Percentiles rank a stretch among this genome's conserved stretches.
phyloP scores from a whole-genome alignment of 2,797 vertebrate genomes.

The Pseudomugil tenellus region DNA sequence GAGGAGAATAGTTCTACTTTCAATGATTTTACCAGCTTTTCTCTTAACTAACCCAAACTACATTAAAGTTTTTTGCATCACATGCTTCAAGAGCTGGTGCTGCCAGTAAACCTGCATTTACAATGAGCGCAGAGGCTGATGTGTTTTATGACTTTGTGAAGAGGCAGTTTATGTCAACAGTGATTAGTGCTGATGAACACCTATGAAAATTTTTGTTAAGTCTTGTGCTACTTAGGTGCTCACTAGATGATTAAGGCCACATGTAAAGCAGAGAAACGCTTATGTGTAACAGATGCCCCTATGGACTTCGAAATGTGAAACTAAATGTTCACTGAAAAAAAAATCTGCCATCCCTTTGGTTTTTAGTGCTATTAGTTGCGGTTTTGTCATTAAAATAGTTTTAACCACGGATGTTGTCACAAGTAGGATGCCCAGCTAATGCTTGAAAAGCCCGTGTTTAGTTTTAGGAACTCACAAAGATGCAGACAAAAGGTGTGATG shows the following conservation, averaged over 20 bases:
- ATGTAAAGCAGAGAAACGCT: conserved; percentile 68
- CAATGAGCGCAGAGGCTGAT: conserved; percentile 60
- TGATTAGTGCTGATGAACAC: conserved; percentile 79
- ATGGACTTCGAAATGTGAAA: conserved; percentile 45
- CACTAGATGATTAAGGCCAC: conserved; percentile 73
- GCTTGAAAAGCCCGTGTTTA: conserved; percentile 70
- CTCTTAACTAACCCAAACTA: conserved; percentile 39
- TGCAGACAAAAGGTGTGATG: conserved; percentile 77
- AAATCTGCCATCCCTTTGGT: conserved; percentile 27
- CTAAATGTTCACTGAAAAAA: conserved; percentile 24
- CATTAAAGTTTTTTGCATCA: conserved; percentile 38
- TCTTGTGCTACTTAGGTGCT: conserved; percentile 63
- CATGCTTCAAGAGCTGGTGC: conserved; percentile 44
- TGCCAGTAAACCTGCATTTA: conserved; percentile 65
- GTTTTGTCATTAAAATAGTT: conserved; percentile 43
- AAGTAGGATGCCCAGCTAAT: conserved; percentile 34
- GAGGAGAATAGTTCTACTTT: conserved; percentile 2
- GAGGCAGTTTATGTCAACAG: conserved; percentile 78
- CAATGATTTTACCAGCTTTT: conserved; percentile 25
- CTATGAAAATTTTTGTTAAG: conserved; percentile 73
- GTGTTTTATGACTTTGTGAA: conserved; percentile 77
- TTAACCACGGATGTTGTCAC: conserved; percentile 64
- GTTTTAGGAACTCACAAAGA: conserved; percentile 79
- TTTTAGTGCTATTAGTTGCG: conserved; percentile 32
- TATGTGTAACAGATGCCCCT: conserved; percentile 71